Base-by-base conservation (phyloP, 2,113 vertebrate genomes). In the Odocoileus hemionus region DNA sequence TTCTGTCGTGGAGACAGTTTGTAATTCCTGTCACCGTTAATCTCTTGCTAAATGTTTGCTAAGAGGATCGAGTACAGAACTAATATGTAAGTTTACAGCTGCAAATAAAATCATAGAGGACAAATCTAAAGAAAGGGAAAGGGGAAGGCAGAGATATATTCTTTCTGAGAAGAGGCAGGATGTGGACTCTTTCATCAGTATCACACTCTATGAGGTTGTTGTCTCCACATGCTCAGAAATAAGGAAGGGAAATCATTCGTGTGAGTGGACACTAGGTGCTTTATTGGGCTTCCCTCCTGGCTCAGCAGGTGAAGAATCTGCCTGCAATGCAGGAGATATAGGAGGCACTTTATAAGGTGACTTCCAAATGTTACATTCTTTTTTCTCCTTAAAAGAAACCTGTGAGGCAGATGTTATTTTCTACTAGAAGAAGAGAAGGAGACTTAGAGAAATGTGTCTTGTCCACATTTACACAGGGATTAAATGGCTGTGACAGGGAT, bases 31-130 rank as follows among this genome's bases (percentile, higher is more conserved):
- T 96, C 58, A 43, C 26, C 30, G 28, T 85, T 92, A 92, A 86
- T 97, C 74, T 95, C 45, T 90, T 60, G 57, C 45, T 88, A 74
- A 85, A 70, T 84, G 12, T 94, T 97, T 94, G 61, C 57, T 94
- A 76, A 82, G 79, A 80, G 25, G 16, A 61, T 47, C 39, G 43
- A 39, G 30, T 85, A 60, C 3, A 91, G 70, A 86, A 79, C 14
- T 57, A 86, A 83, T 61, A 23, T 3, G 23, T 76, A 60, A 58
- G 55, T 82, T 94, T 92, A 86, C 26, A 90, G 57, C 23, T 80
- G 61, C 87, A 95, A 88, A 80, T 84, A 60, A 79, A 82, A 86
- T 50, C 21, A 60, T 3, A 17, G 15, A 43, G 90, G 57, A 80
- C 80, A 87, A 33, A 64, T 54, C 39, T 87, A 64, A 90, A 50